These are phyloP conservation scores for Orbicella faveolata DNA, from an alignment of 64 coral and sea anemone species.

Conservation along the genomic window DNA sequence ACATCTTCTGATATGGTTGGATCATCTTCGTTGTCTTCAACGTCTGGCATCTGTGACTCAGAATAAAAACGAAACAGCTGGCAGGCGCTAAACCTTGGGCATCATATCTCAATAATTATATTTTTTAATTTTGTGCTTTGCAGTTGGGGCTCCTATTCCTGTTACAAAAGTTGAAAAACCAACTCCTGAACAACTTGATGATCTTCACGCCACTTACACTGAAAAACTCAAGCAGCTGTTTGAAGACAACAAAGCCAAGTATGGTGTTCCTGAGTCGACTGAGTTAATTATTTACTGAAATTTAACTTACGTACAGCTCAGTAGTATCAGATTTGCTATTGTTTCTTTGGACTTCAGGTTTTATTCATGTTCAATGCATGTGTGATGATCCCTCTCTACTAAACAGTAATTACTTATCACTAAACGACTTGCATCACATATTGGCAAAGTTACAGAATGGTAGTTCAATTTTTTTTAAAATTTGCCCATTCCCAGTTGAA, in stretches of 20 bases:
- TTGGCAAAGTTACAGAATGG: neutral
- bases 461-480: too few relatives aligned
- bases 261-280: conserved; percentile 48
- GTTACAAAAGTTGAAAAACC: conserved; percentile 75
- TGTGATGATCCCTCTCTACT: too few relatives aligned
- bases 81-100: too few relatives aligned
- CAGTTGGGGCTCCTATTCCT: conserved; percentile 90
- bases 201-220: conserved; percentile 74
- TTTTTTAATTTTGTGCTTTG: conserved; percentile 11
- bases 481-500: neutral
- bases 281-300: conserved; percentile 31
- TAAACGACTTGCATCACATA: neutral
- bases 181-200: conserved; percentile 72
- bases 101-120: neutral
- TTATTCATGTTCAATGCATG: too few relatives aligned
- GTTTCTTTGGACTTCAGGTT: too few relatives aligned
- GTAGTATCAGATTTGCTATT: too few relatives aligned
- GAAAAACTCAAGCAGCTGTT: conserved; percentile 80
- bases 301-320: neutral
- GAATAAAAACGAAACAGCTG: too few relatives aligned
- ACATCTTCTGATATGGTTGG: too few relatives aligned
- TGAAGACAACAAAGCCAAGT: conserved; percentile 85
- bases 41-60: too few relatives aligned
- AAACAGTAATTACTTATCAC: neutral
- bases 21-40: too few relatives aligned